Percentiles rank a stretch among this genome's conserved stretches.
Evolutionary conservation across 2,888 invertebrate species (phyloP).

Genomic region (Caenorhabditis doughertyi): DNA sequence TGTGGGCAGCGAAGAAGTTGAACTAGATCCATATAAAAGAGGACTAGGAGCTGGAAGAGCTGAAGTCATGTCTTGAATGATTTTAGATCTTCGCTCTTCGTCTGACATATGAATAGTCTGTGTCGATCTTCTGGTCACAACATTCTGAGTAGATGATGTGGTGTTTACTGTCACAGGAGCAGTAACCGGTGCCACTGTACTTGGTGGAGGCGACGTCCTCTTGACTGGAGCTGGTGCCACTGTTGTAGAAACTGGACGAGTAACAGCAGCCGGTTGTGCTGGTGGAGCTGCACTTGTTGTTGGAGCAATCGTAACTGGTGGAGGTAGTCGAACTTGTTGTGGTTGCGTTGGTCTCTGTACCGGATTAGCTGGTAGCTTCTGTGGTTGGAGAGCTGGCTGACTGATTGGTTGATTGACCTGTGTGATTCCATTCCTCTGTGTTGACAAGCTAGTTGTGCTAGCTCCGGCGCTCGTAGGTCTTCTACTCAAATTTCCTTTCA

Average conservation of each 20-base stretch:
- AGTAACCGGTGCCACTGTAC: neutral
- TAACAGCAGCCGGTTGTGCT: neutral
- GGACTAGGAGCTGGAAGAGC: conserved; percentile 63
- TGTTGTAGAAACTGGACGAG: conserved; percentile 9
- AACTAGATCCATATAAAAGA: conserved; percentile 54
- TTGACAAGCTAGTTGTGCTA: neutral
- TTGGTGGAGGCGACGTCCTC: neutral
- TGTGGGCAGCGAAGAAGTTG: conserved; percentile 28
- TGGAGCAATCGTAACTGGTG: conserved; percentile 2
- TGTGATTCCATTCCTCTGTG: neutral
- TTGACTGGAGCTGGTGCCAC: conserved; percentile 1
- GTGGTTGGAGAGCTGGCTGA: conserved; percentile 11
- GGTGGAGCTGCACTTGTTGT: neutral
- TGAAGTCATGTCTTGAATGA: conserved; percentile 55
- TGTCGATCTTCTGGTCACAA: conserved; percentile 23
- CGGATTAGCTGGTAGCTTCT: neutral
- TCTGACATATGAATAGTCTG: conserved; percentile 31
- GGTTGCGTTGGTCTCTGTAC: conserved; percentile 1
- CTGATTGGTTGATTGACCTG: neutral
- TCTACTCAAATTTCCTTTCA: conserved; percentile 38
- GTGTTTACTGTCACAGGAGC: neutral
- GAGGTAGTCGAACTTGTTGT: conserved; percentile 29
- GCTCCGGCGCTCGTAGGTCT: neutral
- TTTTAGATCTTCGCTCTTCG: conserved; percentile 62
- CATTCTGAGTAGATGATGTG: neutral